These are phyloP conservation scores for Coregonus ussuriensis DNA, from an alignment of 2,797 vertebrate genomes.

Conservation along the genomic window DNA sequence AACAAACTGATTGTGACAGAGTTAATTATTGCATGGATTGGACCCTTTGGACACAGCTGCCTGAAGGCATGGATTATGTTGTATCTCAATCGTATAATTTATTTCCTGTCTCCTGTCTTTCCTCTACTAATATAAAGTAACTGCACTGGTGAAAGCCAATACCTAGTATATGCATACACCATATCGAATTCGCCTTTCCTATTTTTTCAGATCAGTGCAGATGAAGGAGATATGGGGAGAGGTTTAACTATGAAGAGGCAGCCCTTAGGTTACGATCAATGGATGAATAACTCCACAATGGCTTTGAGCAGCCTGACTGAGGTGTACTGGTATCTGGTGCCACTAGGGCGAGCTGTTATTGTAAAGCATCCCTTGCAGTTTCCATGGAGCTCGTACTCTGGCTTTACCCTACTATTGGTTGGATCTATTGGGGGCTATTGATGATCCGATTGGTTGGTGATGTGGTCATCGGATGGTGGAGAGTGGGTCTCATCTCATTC, in stretches of 20 bases:
- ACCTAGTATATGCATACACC: too few species aligned
- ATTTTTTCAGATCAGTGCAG: not conserved
- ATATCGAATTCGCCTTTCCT: not conserved
- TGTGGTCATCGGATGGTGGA: conserved; percentile 70
- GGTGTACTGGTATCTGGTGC: conserved; percentile 30
- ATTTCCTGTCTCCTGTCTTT: not conserved
- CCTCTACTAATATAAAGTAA: not conserved
- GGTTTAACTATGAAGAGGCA: too few species aligned
- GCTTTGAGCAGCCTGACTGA: not conserved
- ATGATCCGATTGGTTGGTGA: conserved; percentile 70
- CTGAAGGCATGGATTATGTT: not conserved
- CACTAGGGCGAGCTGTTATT: conserved; percentile 55
- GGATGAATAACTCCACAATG: not conserved
- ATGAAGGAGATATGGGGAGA: not conserved
- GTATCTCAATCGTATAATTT: not conserved
- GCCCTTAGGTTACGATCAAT: not conserved
- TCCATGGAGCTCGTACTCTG: conserved; percentile 57
- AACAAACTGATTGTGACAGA: conserved; percentile 4
- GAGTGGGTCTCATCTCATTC: conserved; percentile 29
- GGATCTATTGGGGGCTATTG: conserved; percentile 39
- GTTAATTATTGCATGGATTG: not conserved
- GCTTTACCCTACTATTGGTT: conserved; percentile 54
- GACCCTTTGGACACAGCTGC: not conserved
- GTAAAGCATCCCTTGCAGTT: conserved; percentile 48
- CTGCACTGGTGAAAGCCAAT: not conserved